These are phyloP conservation scores for Lasiurus cinereus DNA, from an alignment of 2,113 vertebrate species.

Conservation along the genomic window DNA sequence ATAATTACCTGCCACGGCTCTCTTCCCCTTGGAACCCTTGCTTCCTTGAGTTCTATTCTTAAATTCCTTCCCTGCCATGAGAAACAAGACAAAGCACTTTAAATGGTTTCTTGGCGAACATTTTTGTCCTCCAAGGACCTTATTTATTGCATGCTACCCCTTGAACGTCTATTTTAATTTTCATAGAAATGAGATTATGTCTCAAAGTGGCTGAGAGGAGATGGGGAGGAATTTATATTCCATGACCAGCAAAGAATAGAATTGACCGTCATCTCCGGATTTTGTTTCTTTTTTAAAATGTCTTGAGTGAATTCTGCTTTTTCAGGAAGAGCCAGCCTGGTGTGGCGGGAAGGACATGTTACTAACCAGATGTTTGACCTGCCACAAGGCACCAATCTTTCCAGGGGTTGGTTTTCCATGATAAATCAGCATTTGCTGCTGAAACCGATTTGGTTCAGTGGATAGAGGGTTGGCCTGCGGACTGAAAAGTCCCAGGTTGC, in stretches of 20 bases:
- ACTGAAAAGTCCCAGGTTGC: too few relatives aligned
- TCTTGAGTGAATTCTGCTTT: constrained; percentile 4
- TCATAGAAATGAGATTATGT: constrained; percentile 34
- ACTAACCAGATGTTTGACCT: neutral
- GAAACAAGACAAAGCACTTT: constrained; percentile 63
- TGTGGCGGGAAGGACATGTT: neutral
- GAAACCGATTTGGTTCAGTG: too few relatives aligned
- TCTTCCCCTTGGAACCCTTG: constrained; percentile 48
- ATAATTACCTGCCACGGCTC: constrained; percentile 65
- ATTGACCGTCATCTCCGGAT: neutral
- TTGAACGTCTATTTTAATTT: constrained; percentile 67
- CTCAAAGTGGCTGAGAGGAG: constrained; percentile 40
- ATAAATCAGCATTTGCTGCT: neutral
- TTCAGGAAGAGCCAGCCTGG: neutral
- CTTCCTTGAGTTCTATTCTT: constrained; percentile 77
- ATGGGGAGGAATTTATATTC: constrained; percentile 42
- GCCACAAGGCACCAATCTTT: neutral
- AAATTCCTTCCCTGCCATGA: constrained; percentile 25
- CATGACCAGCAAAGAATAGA: constrained; percentile 33
- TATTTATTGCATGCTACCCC: neutral
- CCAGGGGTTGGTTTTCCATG: neutral
- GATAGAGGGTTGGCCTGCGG: too few relatives aligned
- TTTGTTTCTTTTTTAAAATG: neutral
- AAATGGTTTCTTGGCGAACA: constrained; percentile 35
- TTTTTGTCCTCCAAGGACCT: constrained; percentile 42